Conservation (phyloP, 2,113 vertebrate genomes). For the Vulpes ferrilata region DNA sequence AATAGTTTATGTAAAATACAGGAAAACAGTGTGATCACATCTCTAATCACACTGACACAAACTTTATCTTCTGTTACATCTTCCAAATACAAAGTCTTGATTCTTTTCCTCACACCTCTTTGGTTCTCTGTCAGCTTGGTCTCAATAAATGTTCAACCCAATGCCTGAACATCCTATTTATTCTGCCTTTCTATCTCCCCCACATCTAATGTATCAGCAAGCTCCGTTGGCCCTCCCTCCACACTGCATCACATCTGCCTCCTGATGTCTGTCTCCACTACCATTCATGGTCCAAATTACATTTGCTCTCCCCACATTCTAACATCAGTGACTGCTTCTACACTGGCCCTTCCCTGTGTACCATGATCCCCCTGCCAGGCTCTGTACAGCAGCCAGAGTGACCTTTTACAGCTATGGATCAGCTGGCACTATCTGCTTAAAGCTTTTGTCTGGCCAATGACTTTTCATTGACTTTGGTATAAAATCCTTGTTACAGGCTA, state of each 20-base stretch:
- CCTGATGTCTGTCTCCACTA: no score
- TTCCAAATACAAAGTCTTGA: neutral
- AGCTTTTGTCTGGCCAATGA: neutral
- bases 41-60: neutral
- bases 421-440: neutral
- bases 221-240: neutral
- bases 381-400: neutral
- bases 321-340: neutral
- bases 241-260: neutral
- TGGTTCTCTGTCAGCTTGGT: neutral
- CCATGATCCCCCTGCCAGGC: neutral
- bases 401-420: neutral
- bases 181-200: neutral
- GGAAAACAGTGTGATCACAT: neutral
- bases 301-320: neutral
- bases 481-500: neutral
- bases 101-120: neutral
- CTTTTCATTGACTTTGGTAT: neutral
- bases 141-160: neutral
- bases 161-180: neutral
- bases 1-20: neutral
- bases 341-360: no score
- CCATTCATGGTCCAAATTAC: neutral
- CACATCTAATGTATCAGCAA: neutral
- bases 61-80: neutral